Evolutionary conservation across 2,888 invertebrate species (phyloP).

Genomic region (Drosophila monieri): DNA sequence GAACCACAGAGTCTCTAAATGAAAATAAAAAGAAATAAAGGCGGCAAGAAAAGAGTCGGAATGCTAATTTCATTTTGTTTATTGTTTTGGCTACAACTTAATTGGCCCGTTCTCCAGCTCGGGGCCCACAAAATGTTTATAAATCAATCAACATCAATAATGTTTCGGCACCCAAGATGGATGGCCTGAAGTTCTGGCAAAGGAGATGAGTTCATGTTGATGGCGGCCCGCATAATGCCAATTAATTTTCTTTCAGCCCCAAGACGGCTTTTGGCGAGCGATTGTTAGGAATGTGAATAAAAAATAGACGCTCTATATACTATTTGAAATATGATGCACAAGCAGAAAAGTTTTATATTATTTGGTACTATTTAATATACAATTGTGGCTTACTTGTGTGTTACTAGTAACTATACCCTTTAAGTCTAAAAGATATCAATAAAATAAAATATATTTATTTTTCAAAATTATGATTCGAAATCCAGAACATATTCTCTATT

Average conservation of each 20-base stretch:
- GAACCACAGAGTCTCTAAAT: neutral
- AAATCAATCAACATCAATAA: conserved; percentile 80
- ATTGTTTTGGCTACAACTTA: conserved; percentile 75
- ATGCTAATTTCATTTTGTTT: conserved; percentile 77
- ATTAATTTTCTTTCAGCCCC: conserved; percentile 30
- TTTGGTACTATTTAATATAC: too few species aligned
- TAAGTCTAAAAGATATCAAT: too few species aligned
- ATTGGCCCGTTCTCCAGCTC: conserved; percentile 56
- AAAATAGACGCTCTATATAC: too few species aligned
- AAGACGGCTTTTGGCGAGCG: neutral
- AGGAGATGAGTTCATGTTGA: conserved; percentile 21
- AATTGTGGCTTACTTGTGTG: too few species aligned
- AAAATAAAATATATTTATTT: neutral
- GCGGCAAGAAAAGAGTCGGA: conserved; percentile 30
- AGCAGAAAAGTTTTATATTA: neutral
- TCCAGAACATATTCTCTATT: neutral
- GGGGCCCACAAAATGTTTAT: conserved; percentile 68
- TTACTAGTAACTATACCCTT: too few species aligned
- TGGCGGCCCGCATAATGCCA: conserved; percentile 40
- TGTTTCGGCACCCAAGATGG: conserved; percentile 53
- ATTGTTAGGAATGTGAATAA: neutral
- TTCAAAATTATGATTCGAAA: neutral
- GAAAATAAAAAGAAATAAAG: neutral
- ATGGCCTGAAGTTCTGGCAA: conserved; percentile 46
- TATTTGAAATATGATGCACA: neutral